A percentile compares a stretch with the other conserved stretches of the same genome.
Conservation (phyloP, 2,113 vertebrate genomes). For the Epinephelus cyanopodus region DNA sequence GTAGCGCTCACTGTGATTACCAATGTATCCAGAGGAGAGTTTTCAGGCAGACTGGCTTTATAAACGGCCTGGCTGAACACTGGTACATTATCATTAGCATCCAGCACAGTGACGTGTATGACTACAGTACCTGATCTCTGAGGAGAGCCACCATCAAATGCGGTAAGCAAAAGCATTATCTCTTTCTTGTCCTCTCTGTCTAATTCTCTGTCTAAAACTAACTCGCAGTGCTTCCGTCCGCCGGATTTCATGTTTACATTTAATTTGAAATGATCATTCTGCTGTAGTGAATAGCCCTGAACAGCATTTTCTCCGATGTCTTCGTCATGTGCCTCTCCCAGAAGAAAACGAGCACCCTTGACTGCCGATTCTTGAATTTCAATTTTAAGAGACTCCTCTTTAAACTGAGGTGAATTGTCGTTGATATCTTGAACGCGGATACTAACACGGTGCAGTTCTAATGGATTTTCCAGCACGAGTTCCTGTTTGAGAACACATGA, state of each 20-base stretch:
- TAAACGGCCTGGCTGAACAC: too few species aligned
- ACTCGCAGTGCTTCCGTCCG: constrained; percentile 73
- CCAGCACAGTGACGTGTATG: too few species aligned
- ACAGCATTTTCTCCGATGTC: constrained; percentile 84
- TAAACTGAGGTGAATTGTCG: constrained; percentile 79
- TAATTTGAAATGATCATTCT: constrained; percentile 78
- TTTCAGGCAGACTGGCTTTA: constrained; percentile 57
- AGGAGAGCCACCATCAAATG: too few species aligned
- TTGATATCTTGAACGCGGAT: constrained; percentile 85
- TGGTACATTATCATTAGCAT: too few species aligned
- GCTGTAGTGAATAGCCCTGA: constrained; percentile 77
- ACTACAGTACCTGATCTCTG: too few species aligned
- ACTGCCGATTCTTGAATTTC: constrained; percentile 74
- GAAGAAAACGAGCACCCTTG: constrained; percentile 74
- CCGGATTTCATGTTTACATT: constrained; percentile 56
- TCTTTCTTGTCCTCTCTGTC: constrained; percentile 56
- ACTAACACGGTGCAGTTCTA: constrained; percentile 76
- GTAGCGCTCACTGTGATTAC: constrained; percentile 70
- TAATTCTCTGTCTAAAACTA: constrained; percentile 70
- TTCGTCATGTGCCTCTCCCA: constrained; percentile 81
- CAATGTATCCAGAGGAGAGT: constrained; percentile 39
- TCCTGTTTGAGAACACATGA: constrained; percentile 82
- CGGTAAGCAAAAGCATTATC: too few species aligned
- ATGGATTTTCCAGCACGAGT: constrained; percentile 79
- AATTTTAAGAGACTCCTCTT: constrained; percentile 60